Percentiles rank a stretch among this genome's conserved stretches.
Conservation (phyloP, 2,113 vertebrate genomes). For the Pluvianellus socialis region DNA sequence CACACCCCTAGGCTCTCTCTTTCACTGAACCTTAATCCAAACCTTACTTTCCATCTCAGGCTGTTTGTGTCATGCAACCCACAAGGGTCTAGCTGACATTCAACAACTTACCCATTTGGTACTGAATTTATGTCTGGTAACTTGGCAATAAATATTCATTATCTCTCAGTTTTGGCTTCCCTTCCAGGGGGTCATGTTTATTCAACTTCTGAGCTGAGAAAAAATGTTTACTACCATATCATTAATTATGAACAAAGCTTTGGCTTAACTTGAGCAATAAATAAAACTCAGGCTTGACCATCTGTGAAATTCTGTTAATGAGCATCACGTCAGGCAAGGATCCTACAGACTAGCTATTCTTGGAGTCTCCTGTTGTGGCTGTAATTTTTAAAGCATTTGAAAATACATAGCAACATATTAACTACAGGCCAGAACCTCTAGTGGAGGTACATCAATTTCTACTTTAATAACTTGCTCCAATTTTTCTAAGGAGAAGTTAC, state of each 20-base stretch:
- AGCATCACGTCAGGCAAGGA: slow-evolving; percentile 31
- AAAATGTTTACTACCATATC: slow-evolving; percentile 44
- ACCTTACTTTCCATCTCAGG: background rate
- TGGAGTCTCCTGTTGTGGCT: slow-evolving; percentile 28
- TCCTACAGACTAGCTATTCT: slow-evolving; percentile 25
- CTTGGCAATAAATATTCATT: slow-evolving; percentile 67
- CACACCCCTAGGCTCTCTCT: background rate
- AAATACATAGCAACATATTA: slow-evolving; percentile 33
- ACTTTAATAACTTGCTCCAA: background rate
- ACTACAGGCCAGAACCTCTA: background rate
- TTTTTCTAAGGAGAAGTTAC: background rate
- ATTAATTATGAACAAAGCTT: slow-evolving; percentile 70
- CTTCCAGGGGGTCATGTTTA: slow-evolving; percentile 63
- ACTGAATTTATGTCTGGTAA: slow-evolving; percentile 35
- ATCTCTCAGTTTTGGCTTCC: slow-evolving; percentile 48
- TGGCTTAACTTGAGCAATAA: slow-evolving; percentile 63
- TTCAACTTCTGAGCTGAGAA: slow-evolving; percentile 63
- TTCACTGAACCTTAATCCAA: background rate
- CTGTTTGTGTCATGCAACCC: background rate
- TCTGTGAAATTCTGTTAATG: slow-evolving; percentile 64
- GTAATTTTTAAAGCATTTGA: slow-evolving; percentile 7
- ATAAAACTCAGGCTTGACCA: slow-evolving; percentile 60
- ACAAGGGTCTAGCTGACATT: background rate
- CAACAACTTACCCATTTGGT: slow-evolving; percentile 34
- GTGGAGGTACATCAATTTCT: background rate